These are phyloP conservation scores for Euphydryas editha DNA, from an alignment of 2,888 invertebrate species.

Conservation along the genomic window DNA sequence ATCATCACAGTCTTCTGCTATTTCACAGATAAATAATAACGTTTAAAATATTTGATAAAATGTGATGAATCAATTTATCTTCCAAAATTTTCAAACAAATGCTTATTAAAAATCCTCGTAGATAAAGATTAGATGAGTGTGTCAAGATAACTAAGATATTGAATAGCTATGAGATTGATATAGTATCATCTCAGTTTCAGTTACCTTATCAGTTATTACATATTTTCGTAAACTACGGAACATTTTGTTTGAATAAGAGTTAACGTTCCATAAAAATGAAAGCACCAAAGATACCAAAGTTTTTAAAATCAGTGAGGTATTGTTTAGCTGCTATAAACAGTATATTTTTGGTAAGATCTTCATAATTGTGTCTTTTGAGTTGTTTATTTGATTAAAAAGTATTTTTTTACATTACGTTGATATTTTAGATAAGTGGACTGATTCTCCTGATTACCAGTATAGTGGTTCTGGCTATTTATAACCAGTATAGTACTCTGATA, in stretches of 20 bases:
- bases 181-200: conserved; percentile 60
- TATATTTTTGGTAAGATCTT: conserved; percentile 88
- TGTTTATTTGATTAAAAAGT: neutral
- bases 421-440: conserved; percentile 89
- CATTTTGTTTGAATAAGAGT: conserved; percentile 52
- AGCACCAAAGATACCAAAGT: conserved; percentile 79
- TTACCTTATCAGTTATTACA: conserved; percentile 28
- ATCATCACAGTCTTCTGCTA: neutral
- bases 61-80: neutral
- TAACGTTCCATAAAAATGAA: conserved; percentile 65
- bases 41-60: neutral
- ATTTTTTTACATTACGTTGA: neutral
- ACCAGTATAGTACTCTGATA: conserved; percentile 85
- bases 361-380: neutral
- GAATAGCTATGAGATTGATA: conserved; percentile 62
- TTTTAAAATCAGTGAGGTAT: conserved; percentile 85
- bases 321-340: conserved; percentile 89
- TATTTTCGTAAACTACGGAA: conserved; percentile 23
- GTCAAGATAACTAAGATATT: conserved; percentile 74
- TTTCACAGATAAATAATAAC: neutral
- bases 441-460: conserved; percentile 88
- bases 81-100: neutral
- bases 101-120: conserved; percentile 22
- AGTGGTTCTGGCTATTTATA: conserved; percentile 83
- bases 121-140: conserved; percentile 64